Evolutionary conservation across 1,140 invertebrate species (phyloP).

Genomic region (Trachelipus rathkii): DNA sequence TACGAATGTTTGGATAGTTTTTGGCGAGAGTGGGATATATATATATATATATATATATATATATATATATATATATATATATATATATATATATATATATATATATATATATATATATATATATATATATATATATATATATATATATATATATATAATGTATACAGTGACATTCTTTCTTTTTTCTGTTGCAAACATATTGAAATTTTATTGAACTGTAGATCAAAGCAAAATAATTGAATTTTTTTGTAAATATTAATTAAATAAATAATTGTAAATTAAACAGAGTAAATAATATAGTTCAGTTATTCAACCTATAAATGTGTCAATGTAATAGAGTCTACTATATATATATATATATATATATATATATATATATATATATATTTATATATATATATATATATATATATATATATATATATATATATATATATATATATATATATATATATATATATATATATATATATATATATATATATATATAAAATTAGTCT

Average conservation of each 20-base stretch:
- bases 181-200: too few relatives aligned
- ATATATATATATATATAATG: slow-evolving; percentile 24
- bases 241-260: too few relatives aligned
- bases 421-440: slow-evolving; percentile 17
- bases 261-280: too few relatives aligned
- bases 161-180: too few relatives aligned
- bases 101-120: slow-evolving; percentile 14
- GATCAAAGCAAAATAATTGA: too few relatives aligned
- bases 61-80: slow-evolving; percentile 9
- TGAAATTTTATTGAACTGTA: too few relatives aligned
- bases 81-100: slow-evolving; percentile 9
- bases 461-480: too few relatives aligned
- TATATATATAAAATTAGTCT: too few relatives aligned
- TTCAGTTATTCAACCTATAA: too few relatives aligned
- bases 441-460: slow-evolving; percentile 3
- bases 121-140: slow-evolving; percentile 23
- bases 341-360: slow-evolving; percentile 23
- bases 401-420: slow-evolving; percentile 17
- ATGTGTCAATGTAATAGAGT: background rate
- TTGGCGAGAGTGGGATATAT: background rate
- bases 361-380: slow-evolving; percentile 12
- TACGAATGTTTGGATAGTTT: too few relatives aligned
- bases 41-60: slow-evolving; percentile 11
- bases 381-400: slow-evolving; percentile 3
- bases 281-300: too few relatives aligned